Percentiles rank a stretch among this genome's conserved stretches.
Evolutionary conservation across 2,888 invertebrate genomes (phyloP).

Genomic region (Phengaris alcon): DNA sequence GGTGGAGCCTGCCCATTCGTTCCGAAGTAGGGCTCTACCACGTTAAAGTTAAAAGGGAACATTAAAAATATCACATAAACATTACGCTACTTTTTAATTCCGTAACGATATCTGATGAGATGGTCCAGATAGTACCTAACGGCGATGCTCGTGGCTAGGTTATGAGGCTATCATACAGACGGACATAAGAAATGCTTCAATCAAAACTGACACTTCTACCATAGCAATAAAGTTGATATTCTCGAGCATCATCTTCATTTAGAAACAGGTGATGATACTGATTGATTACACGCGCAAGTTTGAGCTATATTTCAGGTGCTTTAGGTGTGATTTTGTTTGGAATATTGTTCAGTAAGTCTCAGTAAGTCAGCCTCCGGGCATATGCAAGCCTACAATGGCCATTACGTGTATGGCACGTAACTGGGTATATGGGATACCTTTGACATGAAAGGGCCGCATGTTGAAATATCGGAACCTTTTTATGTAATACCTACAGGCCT

Average conservation of each 20-base stretch:
- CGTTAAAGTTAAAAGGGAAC: not conserved
- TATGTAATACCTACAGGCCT: not conserved
- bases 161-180: conserved; percentile 5
- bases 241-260: too few relatives aligned
- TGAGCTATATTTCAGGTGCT: not conserved
- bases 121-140: conserved; percentile 12
- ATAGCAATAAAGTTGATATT: not conserved
- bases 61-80: not conserved
- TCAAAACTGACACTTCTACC: not conserved
- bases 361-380: conserved; percentile 46
- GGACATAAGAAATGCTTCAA: not conserved
- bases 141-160: conserved; percentile 4
- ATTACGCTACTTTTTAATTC: conserved; percentile 16
- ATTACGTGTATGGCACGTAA: conserved; percentile 41
- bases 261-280: conserved; percentile 15
- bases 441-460: conserved; percentile 35
- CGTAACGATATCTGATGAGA: conserved; percentile 15
- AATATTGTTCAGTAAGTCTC: not conserved
- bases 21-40: too few relatives aligned
- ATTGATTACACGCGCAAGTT: not conserved
- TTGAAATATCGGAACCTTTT: conserved; percentile 8
- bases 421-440: conserved; percentile 37
- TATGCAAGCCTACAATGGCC: conserved; percentile 42
- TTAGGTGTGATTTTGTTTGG: not conserved
- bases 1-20: too few relatives aligned